These are phyloP conservation scores for Patella depressa DNA, from an alignment of 2,888 invertebrate species.

Conservation along the genomic window DNA sequence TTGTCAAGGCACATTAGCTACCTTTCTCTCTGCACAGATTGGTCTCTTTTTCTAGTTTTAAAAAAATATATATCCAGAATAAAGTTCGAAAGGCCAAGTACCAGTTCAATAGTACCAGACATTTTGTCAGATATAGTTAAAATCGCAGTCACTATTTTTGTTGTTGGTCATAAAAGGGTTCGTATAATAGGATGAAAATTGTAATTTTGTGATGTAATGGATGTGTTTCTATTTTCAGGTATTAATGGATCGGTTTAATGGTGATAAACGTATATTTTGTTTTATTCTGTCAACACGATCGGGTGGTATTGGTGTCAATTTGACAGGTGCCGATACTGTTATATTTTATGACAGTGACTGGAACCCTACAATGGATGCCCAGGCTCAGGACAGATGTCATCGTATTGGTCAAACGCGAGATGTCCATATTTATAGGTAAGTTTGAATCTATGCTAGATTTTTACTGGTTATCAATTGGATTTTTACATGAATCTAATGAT, in stretches of 20 bases:
- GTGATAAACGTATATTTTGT: conserved; percentile 92
- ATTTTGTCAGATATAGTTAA: too few species aligned
- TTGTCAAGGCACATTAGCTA: too few species aligned
- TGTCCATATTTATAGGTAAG: conserved; percentile 92
- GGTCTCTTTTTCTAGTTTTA: too few species aligned
- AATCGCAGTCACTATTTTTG: too few species aligned
- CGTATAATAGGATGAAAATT: not conserved
- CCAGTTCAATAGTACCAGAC: too few species aligned
- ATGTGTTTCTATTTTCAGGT: conserved; percentile 72
- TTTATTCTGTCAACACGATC: conserved; percentile 98
- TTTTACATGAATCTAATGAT: not conserved
- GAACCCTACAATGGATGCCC: conserved; percentile 99
- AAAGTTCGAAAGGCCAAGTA: too few species aligned
- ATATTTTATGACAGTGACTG: conserved; percentile 99
- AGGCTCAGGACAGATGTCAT: conserved; percentile 84
- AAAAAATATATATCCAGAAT: too few species aligned
- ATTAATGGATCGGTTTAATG: conserved; percentile 97
- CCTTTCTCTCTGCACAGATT: too few species aligned
- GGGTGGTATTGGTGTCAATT: conserved; percentile 97
- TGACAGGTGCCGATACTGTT: conserved; percentile 98
- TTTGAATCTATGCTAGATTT: not conserved
- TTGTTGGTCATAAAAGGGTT: not conserved
- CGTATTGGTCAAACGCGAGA: conserved; percentile 99
- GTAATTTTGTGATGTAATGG: not conserved
- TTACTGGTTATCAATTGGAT: not conserved